A percentile compares a stretch with the other conserved stretches of the same genome.
phyloP scores from a whole-genome alignment of 2,113 vertebrate genomes.

The Chionomys nivalis region DNA sequence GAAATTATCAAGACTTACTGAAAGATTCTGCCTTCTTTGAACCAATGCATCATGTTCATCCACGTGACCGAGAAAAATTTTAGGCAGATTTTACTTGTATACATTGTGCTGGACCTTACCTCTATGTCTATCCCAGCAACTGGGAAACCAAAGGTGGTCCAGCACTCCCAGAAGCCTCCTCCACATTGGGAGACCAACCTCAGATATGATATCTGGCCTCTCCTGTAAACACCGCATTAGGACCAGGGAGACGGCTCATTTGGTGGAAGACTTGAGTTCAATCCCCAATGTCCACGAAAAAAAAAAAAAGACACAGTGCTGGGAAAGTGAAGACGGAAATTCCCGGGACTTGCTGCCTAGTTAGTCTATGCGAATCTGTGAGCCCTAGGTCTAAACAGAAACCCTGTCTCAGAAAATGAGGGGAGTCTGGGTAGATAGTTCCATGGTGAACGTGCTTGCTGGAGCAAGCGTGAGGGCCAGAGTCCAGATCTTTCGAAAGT shows the following conservation, averaged over 20 bases:
- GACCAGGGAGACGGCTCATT: neutral
- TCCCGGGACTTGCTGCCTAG: neutral
- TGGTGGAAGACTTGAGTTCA: neutral
- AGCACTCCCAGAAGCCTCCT: neutral
- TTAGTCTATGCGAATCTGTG: neutral
- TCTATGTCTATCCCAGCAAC: neutral
- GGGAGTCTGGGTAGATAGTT: neutral
- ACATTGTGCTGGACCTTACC: neutral
- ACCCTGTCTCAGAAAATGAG: neutral
- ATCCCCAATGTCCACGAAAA: neutral
- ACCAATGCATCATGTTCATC: neutral
- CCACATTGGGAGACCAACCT: neutral
- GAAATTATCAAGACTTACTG: neutral
- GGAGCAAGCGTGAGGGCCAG: neutral
- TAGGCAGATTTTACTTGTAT: neutral
- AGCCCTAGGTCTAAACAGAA: neutral
- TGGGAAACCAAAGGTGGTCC: neutral
- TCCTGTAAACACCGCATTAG: slow-evolving; percentile 58
- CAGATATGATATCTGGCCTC: neutral
- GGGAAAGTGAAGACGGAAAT: neutral
- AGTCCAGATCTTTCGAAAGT: neutral
- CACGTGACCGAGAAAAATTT: neutral
- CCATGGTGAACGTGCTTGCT: neutral
- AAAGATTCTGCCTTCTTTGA: neutral
- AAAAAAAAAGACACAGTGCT: neutral